Evolutionary conservation across 2,888 invertebrate species (phyloP).

Genomic region (Omphaloscelis lunosa): DNA sequence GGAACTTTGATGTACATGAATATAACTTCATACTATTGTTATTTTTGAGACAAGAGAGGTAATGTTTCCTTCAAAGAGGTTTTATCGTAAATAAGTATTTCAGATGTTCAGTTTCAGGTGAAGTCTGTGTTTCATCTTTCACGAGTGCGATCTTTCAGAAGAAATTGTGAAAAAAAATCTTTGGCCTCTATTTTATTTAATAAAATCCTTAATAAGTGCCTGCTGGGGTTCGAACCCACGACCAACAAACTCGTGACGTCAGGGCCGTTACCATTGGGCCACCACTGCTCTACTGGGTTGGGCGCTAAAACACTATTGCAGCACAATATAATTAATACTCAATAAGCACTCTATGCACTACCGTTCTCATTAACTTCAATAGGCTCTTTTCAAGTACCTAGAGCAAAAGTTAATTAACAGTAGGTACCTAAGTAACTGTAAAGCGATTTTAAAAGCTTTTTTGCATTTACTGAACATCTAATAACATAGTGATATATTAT

Average conservation of each 20-base stretch:
- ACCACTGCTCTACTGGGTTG: too few species aligned
- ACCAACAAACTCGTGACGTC: too few species aligned
- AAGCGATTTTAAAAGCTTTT: constrained; percentile 28
- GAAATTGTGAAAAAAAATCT: neutral
- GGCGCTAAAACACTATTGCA: neutral
- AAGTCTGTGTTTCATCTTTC: neutral
- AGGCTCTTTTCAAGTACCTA: neutral
- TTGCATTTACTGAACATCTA: neutral
- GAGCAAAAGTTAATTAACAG: neutral
- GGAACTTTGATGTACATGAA: neutral
- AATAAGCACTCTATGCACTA: neutral
- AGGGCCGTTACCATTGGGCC: too few species aligned
- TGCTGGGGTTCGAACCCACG: too few species aligned
- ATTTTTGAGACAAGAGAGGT: neutral
- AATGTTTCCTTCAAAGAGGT: neutral
- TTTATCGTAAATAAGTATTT: neutral
- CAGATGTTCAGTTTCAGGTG: neutral
- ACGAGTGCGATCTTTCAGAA: neutral
- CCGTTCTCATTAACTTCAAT: neutral
- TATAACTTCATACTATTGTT: neutral
- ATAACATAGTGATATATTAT: neutral
- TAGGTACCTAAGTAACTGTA: neutral
- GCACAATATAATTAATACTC: neutral
- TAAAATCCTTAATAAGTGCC: too few species aligned
- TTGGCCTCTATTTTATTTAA: neutral